Evolutionary conservation across 2,113 vertebrate species (phyloP), one percentile per base, ranked within the genome.

Genomic region (Lophura nycthemera): DNA sequence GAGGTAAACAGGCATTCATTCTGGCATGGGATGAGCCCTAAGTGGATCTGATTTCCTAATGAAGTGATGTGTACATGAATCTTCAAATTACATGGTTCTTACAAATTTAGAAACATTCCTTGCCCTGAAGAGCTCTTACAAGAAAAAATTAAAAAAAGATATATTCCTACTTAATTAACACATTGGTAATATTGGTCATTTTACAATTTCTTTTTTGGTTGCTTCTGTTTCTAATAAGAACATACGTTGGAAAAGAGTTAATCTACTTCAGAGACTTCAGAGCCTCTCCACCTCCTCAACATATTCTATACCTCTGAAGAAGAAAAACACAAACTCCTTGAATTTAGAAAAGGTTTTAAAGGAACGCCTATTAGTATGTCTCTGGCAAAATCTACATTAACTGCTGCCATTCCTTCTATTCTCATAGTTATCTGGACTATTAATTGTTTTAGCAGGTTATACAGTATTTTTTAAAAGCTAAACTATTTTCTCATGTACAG

Each of bases 331-430:
- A 32, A 80, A 72, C 29, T 67, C 10, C 36, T 40, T 69, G 18
- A 84, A 84, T 1, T 84, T 32, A 42, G 92, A 71, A 90, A 71
- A 27, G 3, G 19, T 88, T 95, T 88, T 52, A 64, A 88, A 94
- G 90, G 50, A 64, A 85, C 85, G 40, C 34, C 3, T 69, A 34
- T 71, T 42, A 86, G 36, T 57, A 43, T 1, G 59, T 83, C 30
- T 63, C 67, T 2, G 24, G 89, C 13, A 76, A 57, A 79, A 42
- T 32, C 21, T 13, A 50, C 40, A 32, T 63, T 90, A 73, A 86
- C 71, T 38, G 32, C 10, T 86, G 52, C 59, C 73, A 86, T 7
- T 79, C 34, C 36, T 64, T 73, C 73, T 6, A 3, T 57, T 93
- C 64, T 84, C 57, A 73, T 20, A 81, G 64, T 42, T 71, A 66